phyloP scores from a whole-genome alignment of 2,113 vertebrate genomes.

The Pedionomus torquatus region DNA sequence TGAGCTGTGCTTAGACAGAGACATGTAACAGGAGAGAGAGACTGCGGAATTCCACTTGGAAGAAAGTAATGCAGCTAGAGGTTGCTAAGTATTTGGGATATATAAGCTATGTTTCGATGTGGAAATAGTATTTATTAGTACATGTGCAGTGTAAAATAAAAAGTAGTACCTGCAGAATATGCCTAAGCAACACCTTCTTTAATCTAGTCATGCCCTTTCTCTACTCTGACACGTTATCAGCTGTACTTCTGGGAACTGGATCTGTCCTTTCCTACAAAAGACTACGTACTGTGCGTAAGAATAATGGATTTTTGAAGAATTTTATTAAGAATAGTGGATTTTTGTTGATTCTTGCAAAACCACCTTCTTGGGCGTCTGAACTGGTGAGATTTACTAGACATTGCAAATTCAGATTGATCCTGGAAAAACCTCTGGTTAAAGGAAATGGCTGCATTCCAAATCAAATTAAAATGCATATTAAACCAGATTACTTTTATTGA shows the following conservation, averaged over 20 bases:
- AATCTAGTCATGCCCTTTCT: neutral
- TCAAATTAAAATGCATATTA: neutral
- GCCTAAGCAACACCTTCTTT: neutral
- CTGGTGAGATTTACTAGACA: neutral
- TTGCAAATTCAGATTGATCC: neutral
- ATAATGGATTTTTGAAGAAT: too few relatives aligned
- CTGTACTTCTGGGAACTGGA: neutral
- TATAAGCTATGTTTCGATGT: neutral
- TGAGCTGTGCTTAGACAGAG: neutral
- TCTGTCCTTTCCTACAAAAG: neutral
- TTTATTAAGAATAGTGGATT: neutral
- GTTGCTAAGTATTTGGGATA: neutral
- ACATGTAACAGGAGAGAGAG: rapidly evolving
- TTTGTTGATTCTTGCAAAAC: neutral
- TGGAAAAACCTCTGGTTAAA: neutral
- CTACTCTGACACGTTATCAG: neutral
- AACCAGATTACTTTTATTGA: neutral
- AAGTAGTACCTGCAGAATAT: neutral
- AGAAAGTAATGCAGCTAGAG: neutral
- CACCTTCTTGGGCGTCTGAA: neutral
- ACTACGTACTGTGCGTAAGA: too few relatives aligned
- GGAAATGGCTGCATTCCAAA: neutral
- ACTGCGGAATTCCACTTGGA: neutral
- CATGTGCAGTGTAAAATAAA: neutral
- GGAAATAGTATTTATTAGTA: neutral